Evolutionary conservation across 2,888 invertebrate genomes (phyloP), one percentile per base, ranked within the genome.

Genomic region (Biston stratarius): DNA sequence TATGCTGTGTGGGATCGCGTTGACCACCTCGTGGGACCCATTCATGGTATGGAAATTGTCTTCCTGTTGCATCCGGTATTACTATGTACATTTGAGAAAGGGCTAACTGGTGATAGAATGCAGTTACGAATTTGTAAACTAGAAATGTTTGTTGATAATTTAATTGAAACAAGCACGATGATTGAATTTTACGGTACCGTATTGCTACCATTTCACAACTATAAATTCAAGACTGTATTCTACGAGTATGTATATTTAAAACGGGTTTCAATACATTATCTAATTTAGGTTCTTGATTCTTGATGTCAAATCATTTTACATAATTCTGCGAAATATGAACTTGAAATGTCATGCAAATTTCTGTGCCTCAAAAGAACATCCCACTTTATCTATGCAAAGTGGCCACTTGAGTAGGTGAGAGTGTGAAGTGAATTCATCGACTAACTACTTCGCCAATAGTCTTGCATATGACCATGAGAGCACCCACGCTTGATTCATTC

Each of bases 11-110:
- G 71, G 64, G 52, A 48, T 70, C 61, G 58, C 38, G 65, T 58
- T 56, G 45, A 24, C 63, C 65, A 61, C 63, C 40, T 38, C 53
- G 70, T 59, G 68, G 70, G 72, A 70, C 66, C 70, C 48, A 64
- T 67, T 67, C 68, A 61, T 48, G 36, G 67, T 73, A 73, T 79
- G 73, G 72, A 77, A 68, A 76, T 71, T 72, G 67, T 70, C 70
- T 74, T 74, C 76, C 75, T 70, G 72, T 70, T 73, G 74, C 68
- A 71, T 73, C 72, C 71, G 68, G 72, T 44, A 48, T n/a, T 45
- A 6, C n/a, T 56, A 42, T 44, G 10, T 52, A 40, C 51, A 64
- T 57, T 51, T 51, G 14, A n/a, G 47, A 34, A 12, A 24, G 10
- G 12, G 15, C 9, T 9, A 15, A 56, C 47, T 45, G 38, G 24